phyloP scores from a whole-genome alignment of 2,888 invertebrate species.

The Branchipolynoe longqiensis region DNA sequence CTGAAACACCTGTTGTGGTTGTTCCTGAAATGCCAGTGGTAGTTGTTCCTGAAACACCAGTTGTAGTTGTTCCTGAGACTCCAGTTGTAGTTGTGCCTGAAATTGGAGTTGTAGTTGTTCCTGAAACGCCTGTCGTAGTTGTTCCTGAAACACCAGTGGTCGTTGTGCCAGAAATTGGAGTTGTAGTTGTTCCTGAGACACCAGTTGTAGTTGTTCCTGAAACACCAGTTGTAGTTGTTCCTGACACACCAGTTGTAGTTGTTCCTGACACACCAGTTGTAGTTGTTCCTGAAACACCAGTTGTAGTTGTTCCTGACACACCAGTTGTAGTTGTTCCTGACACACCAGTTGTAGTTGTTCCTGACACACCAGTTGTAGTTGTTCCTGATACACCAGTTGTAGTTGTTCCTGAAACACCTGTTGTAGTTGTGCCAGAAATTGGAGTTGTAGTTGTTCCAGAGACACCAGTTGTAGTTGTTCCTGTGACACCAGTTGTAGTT shows the following conservation, averaged over 20 bases:
- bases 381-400: not conserved
- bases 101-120: constrained; percentile 3
- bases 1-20: not conserved
- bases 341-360: not conserved
- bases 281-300: constrained; percentile 21
- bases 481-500: not conserved
- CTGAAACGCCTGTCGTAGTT: not conserved
- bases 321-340: not conserved
- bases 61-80: not conserved
- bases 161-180: not conserved
- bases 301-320: not conserved
- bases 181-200: constrained; percentile 12
- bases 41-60: not conserved
- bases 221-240: constrained; percentile 4
- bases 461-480: not conserved
- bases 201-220: constrained; percentile 28
- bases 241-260: not conserved
- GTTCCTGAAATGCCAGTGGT: not conserved
- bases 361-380: not conserved
- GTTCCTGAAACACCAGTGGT: not conserved
- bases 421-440: not conserved
- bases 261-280: not conserved
- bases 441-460: not conserved
- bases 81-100: not conserved
- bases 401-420: constrained; percentile 6